Evolutionary conservation across 2,113 vertebrate genomes (phyloP).

Genomic region (Myanophis thanlyinensis): DNA sequence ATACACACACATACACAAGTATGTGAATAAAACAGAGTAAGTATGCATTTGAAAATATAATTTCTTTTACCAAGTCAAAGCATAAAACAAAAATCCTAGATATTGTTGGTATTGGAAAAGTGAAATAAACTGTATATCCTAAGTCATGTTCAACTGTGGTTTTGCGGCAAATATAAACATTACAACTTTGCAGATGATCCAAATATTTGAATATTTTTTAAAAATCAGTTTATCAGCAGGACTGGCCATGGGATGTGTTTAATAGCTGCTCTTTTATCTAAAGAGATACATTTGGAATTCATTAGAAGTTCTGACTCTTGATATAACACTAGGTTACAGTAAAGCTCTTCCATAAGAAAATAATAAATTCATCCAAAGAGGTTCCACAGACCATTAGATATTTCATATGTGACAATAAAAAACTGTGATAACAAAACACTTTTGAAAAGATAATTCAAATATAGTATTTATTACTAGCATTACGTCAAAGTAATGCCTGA

Average conservation of each 20-base stretch:
- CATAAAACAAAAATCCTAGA: constrained; percentile 59
- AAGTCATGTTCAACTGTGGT: constrained; percentile 36
- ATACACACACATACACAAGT: too few relatives aligned
- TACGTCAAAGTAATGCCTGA: background rate
- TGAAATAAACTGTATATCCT: constrained; percentile 46
- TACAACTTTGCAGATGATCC: constrained; percentile 17
- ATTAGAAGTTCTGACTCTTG: constrained; percentile 51
- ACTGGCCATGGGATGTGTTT: constrained; percentile 18
- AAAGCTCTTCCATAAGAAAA: constrained; percentile 23
- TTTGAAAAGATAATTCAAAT: constrained; percentile 13
- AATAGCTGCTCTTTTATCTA: constrained; percentile 7
- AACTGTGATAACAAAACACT: background rate
- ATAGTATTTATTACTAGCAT: background rate
- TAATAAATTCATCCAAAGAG: background rate
- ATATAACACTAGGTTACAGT: constrained; percentile 52
- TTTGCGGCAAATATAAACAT: constrained; percentile 40
- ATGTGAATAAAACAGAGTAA: background rate
- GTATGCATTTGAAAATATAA: constrained; percentile 46
- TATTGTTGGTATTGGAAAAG: constrained; percentile 22
- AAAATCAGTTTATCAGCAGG: background rate
- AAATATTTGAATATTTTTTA: constrained; percentile 11
- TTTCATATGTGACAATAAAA: constrained; percentile 14
- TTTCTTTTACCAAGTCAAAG: constrained; percentile 77
- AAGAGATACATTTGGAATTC: constrained; percentile 35
- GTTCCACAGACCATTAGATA: background rate